Base-by-base conservation (phyloP, 37 sponge, comb jelly and placozoan species). In the Bolinopsis microptera region DNA sequence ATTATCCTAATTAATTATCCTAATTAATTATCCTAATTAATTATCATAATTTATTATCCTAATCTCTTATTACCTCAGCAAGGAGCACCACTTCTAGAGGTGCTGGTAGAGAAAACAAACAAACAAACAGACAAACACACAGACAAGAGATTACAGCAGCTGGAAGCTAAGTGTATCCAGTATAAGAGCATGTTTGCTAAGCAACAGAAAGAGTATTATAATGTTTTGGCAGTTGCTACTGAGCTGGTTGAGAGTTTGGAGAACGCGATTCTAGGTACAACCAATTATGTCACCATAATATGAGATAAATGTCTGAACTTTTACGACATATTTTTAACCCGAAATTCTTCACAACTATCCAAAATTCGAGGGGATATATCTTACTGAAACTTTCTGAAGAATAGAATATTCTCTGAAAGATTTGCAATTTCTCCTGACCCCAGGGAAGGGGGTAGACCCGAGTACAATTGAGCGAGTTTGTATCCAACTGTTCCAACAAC, bases 151-250 rank as follows among this genome's bases (percentile, higher is more conserved):
- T 28, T 86, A 27, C 75, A 72, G 75, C 75, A 72, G 26, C 61
- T 86, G 61, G 90, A 86, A 41, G 90, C 90, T 2, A 38, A 34
- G 90, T 86, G 90, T 27, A 86, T 86, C 26, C 90, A 86, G 90
- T 86, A 86, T 26, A 86, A 86, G 61, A 41, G 61, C 61, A 39
- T 86, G 90, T 86, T 41, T 26, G 90, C 61, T 16, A 13, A 41
- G 26, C 90, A 86, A 23, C 90, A 86, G 61, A 39, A 41, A 48
- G 90, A 86, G 31, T 86, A 86, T 41, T 86, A 86, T 48, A 86
- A 86, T 27, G 90, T 86, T 27, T 48, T 86, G 61, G 90, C 61
- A 5, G 90, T 86, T 0, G 90, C 90, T n/a, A 86, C 90, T 1
- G 90, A 86, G 31, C 90, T 86, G 0, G 90, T 86, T 3, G 90